These are phyloP conservation scores for Phyllotis vaccarum DNA, from an alignment of 2,797 vertebrate species.

Conservation along the genomic window DNA sequence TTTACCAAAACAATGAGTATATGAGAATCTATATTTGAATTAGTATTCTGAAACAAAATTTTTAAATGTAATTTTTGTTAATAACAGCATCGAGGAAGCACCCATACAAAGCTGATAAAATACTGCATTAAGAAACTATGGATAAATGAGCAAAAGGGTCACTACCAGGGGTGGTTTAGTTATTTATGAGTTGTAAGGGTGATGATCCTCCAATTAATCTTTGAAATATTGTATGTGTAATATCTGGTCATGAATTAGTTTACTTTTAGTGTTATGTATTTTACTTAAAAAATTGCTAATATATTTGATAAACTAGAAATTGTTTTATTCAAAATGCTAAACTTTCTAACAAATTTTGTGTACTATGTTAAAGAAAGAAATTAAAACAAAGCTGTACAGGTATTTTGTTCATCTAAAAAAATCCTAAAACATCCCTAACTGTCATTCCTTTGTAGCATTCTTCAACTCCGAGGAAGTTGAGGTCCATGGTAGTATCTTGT, in stretches of 20 bases:
- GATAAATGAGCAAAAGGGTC: not conserved
- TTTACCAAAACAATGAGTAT: not conserved
- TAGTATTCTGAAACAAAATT: not conserved
- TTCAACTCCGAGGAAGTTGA: not conserved
- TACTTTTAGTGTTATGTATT: not conserved
- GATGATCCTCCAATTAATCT: not conserved
- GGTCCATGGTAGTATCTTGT: not conserved
- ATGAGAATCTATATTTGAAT: not conserved
- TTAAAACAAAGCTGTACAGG: not conserved
- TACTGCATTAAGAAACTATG: not conserved
- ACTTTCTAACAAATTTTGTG: not conserved
- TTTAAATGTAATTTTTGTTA: not conserved
- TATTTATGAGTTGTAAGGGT: not conserved
- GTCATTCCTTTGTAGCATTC: not conserved
- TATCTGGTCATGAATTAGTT: not conserved
- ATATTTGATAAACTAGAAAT: not conserved
- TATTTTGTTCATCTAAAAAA: not conserved
- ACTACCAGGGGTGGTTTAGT: not conserved
- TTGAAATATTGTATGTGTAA: not conserved
- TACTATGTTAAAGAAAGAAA: not conserved
- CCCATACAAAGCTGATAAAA: fast-evolving
- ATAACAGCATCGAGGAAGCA: not conserved
- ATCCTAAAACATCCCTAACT: not conserved
- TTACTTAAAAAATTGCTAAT: not conserved
- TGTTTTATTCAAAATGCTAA: not conserved